Conservation (phyloP, 2,113 vertebrate genomes). For the Conger conger region DNA sequence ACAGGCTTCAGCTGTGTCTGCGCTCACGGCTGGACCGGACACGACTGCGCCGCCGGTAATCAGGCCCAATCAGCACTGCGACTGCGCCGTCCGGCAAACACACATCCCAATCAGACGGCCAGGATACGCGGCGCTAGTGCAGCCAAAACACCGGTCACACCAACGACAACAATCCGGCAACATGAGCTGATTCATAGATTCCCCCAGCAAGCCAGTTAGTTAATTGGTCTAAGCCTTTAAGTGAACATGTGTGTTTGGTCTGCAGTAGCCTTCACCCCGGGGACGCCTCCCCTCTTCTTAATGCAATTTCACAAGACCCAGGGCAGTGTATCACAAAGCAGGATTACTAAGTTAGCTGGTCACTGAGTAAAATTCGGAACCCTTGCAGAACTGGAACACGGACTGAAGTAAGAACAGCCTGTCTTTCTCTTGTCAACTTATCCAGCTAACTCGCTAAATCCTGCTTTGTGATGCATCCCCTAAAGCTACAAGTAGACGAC, state of each 20-base stretch:
- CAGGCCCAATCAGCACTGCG: slow-evolving; percentile 26
- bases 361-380: no score
- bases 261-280: neutral
- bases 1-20: slow-evolving; percentile 70
- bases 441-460: no score
- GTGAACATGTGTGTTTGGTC: slow-evolving; percentile 5
- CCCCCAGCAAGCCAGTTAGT: slow-evolving; percentile 10
- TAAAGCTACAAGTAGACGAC: no score
- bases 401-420: no score
- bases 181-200: neutral
- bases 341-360: no score
- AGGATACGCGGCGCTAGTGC: slow-evolving; percentile 28
- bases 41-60: slow-evolving; percentile 60
- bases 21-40: slow-evolving; percentile 68
- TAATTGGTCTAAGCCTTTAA: slow-evolving; percentile 27
- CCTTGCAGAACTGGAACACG: no score
- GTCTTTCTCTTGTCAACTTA: no score
- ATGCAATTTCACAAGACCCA: neutral
- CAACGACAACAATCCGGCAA: neutral
- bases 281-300: neutral
- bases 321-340: no score
- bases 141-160: slow-evolving; percentile 30
- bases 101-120: slow-evolving; percentile 24
- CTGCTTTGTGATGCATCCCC: no score
- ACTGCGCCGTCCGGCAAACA: neutral